A percentile compares a stretch with the other conserved stretches of the same genome.
Conservation (phyloP, 2,888 invertebrate species). For the Teleiodes luculella region DNA sequence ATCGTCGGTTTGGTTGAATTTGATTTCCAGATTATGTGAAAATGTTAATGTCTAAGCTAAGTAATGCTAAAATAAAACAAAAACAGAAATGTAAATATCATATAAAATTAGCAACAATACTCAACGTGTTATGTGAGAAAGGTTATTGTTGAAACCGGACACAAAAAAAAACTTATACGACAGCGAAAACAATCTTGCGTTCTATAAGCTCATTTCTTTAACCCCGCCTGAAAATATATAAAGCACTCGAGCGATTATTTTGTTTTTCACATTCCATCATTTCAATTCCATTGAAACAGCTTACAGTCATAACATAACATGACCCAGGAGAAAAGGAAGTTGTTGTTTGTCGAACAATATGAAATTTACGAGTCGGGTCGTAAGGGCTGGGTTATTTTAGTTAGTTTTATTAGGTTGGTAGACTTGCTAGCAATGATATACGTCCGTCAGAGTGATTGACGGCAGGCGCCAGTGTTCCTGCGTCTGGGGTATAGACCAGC, state of each 20-base stretch:
- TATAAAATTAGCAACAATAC: too few species aligned
- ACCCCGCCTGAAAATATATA: too few species aligned
- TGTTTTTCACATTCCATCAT: not conserved
- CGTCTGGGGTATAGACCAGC: slow-evolving; percentile 27
- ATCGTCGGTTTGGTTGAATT: not conserved
- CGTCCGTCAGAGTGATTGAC: slow-evolving; percentile 61
- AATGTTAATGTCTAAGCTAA: too few species aligned
- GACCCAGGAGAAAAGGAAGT: not conserved
- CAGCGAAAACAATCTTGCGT: too few species aligned
- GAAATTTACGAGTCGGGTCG: not conserved
- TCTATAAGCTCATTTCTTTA: too few species aligned
- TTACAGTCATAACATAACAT: slow-evolving; percentile 9
- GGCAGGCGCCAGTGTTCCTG: slow-evolving; percentile 45
- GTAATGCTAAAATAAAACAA: too few species aligned
- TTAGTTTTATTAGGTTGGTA: slow-evolving; percentile 39
- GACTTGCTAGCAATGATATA: slow-evolving; percentile 44
- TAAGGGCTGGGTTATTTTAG: slow-evolving; percentile 8
- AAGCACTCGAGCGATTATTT: not conserved
- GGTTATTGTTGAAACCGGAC: too few species aligned
- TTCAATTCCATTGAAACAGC: not conserved
- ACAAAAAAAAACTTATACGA: too few species aligned
- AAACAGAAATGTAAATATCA: too few species aligned
- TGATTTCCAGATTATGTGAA: not conserved
- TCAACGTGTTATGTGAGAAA: too few species aligned
- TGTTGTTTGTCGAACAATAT: slow-evolving; percentile 1